Base-by-base conservation (phyloP, 2,113 vertebrate species). In the Ptychochromis oligacanthus region DNA sequence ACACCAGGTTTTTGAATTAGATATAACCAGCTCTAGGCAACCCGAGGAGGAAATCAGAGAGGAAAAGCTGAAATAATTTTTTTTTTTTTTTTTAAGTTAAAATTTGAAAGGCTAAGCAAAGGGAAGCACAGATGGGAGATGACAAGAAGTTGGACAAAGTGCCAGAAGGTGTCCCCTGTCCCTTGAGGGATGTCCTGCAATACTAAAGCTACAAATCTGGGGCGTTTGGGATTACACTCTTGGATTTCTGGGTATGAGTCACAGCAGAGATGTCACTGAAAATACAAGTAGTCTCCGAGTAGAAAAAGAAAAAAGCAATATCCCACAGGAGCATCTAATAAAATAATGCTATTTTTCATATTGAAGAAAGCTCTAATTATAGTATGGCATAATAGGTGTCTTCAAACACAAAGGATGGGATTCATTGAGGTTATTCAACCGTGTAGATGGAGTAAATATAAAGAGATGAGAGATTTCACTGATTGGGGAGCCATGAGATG, bases 141-240 rank as follows among this genome's bases (percentile, higher is more conserved):
- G 80, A 84, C 81, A 79, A 85, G 61, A 78, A 80, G 38, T 80
- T 83, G 61, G 67, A 90, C 54, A 77, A 80, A 82, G 82, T 80
- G 85, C 88, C 52, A 10, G 49, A 76, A 80, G 88, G 77, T 64
- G 79, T 77, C 72, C 56, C 58, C 76, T 34, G 74, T 77, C 70
- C 85, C 79, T 52, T 1, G 3, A 70, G 79, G 65, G 72, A 75
- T 74, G 86, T 89, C 79, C 57, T 74, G 82, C 83, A 80, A 75
- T 78, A 56, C 60, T 78, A 67, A 46, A 31, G 26, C 26, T 54
- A 67, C n/a, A 65, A 60, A 83, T 81, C 38, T 15, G 57, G n/a
- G 26, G 43, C 46, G 1, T 77, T 56, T 40, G 14, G 43, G 77
- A 88, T 91, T 75, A 81, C 24, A 24, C 62, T 70, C 15, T 52